These are phyloP conservation scores for Zoanthus solanderi DNA, from an alignment of 92 coral and sea anemone species.

Conservation along the genomic window DNA sequence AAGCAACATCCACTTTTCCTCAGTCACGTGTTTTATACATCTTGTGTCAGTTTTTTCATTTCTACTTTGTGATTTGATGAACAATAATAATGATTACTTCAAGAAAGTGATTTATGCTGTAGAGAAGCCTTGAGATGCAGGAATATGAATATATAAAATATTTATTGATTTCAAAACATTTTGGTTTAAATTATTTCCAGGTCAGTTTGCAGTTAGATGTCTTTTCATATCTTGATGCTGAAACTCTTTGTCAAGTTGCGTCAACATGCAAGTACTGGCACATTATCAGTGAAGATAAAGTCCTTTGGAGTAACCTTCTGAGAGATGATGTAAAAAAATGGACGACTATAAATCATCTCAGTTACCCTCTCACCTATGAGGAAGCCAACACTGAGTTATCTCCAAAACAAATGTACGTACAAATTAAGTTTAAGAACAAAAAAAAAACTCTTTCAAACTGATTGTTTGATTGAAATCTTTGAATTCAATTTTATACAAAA, in stretches of 20 bases:
- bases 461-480: too few species aligned
- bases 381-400: constrained; percentile 91
- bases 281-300: constrained; percentile 85
- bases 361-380: constrained; percentile 85
- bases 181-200: constrained; percentile 40
- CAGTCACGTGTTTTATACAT: too few species aligned
- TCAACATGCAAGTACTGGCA: constrained; percentile 76
- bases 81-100: too few species aligned
- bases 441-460: too few species aligned
- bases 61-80: too few species aligned
- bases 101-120: too few species aligned
- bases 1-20: too few species aligned
- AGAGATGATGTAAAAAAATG: constrained; percentile 75
- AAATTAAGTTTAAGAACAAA: not conserved
- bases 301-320: constrained; percentile 81
- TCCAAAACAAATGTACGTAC: constrained; percentile 88
- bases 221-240: constrained; percentile 89
- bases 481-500: too few species aligned
- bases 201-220: constrained; percentile 83
- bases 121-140: too few species aligned
- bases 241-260: constrained; percentile 82
- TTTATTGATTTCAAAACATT: not conserved
- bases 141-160: not conserved
- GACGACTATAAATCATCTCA: constrained; percentile 80
- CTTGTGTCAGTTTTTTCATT: too few species aligned